Percentiles rank a stretch among this genome's conserved stretches.
phyloP scores from a whole-genome alignment of 2,113 vertebrate genomes.

The Oryzias curvinotus region DNA sequence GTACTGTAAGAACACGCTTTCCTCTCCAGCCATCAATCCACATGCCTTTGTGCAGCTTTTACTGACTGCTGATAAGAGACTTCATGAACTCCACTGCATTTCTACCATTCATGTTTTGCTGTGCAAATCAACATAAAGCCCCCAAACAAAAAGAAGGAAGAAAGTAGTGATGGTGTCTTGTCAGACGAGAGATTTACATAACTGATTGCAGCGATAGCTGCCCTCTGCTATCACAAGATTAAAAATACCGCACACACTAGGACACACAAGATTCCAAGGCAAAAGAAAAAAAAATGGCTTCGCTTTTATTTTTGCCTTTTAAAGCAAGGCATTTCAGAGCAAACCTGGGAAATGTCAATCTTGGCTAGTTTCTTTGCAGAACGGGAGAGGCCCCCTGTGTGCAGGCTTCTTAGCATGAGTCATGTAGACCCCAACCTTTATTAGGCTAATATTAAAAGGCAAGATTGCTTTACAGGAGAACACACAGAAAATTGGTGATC shows the following conservation, averaged over 20 bases:
- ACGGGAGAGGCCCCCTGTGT: constrained; percentile 51
- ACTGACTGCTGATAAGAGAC: constrained; percentile 16
- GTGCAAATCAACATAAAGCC: constrained; percentile 29
- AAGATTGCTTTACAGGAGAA: constrained; percentile 36
- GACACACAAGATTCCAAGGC: constrained; percentile 43
- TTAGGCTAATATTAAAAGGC: constrained; percentile 38
- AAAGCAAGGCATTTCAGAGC: constrained; percentile 73
- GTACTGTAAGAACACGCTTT: constrained; percentile 28
- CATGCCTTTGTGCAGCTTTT: too few relatives aligned
- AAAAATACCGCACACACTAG: constrained; percentile 52
- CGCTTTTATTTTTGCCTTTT: constrained; percentile 70
- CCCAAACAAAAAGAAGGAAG: constrained; percentile 3
- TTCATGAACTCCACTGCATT: constrained; percentile 12
- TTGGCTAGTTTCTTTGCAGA: constrained; percentile 65
- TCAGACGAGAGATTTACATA: constrained; percentile 37
- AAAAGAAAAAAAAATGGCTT: constrained; percentile 23
- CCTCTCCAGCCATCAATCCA: too few relatives aligned
- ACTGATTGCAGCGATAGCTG: constrained; percentile 52
- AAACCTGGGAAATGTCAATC: constrained; percentile 73
- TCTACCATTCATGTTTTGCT: too few relatives aligned
- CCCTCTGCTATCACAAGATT: constrained; percentile 43
- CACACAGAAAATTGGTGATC: constrained; percentile 7
- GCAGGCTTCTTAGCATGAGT: constrained; percentile 46
- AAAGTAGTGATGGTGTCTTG: too few relatives aligned
- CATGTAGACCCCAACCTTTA: constrained; percentile 45